Evolutionary conservation across 2,888 invertebrate species (phyloP), one percentile per base, ranked within the genome.

Genomic region (Cantharis rufa): DNA sequence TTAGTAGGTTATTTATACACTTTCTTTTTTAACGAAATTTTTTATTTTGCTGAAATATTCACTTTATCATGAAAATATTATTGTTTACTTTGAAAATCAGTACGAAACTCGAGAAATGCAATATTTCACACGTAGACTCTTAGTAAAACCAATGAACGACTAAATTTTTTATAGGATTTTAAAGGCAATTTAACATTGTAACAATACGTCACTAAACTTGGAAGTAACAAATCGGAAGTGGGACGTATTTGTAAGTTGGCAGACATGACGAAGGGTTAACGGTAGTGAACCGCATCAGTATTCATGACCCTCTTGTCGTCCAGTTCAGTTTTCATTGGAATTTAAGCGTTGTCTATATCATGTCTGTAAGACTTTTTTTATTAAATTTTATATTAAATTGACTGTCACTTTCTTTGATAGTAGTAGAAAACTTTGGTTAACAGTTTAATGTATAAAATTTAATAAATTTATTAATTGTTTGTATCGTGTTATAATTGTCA

Each of bases 271-370:
- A 83, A 83, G 84, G 82, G 82, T 77, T 81, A 81, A 80, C 80
- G 77, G 73, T 81, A 82, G 81, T 63, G 81, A 84, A 83, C 83
- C 82, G 82, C 86, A 86, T 86, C 85, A 85, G 86, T 86, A 86
- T 86, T 86, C 86, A 85, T 84, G 84, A 82, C 83, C 81, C 81
- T 81, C 84, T 85, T 85, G 85, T 85, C 85, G 83, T 82, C 84
- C 82, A 83, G 81, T 82, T 83, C 83, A 83, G 82, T 81, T 83
- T 77, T 78, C 79, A 80, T 77, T 81, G 80, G 81, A 82, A 85
- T 86, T 86, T 85, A 85, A 85, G 85, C 86, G 86, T 85, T 86
- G 86, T 86, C 86, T 84, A 85, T 85, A 84, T 84, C 79, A 80
- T 77, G 80, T 82, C 80, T 72, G 32, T 74, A 77, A 76, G 80